Base-by-base conservation (phyloP, 2,888 invertebrate genomes). In the Trypoxylon attenuatum region DNA sequence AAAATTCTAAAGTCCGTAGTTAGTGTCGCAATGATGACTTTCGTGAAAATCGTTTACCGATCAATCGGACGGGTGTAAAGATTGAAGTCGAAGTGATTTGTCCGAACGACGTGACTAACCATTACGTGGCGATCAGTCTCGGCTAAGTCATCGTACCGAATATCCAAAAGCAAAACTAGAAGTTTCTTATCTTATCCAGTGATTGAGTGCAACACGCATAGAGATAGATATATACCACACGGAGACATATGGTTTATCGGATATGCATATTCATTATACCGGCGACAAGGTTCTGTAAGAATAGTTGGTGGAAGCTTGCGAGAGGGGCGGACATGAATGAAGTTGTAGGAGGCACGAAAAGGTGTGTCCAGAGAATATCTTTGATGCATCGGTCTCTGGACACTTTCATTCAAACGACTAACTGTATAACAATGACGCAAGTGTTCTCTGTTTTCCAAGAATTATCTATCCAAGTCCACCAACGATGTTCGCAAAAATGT, bases 321-420 rank as follows among this genome's bases (percentile, higher is more conserved):
- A 21, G 38, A 16, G 27, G 29, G 38, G n/a, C 15, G 15, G 23
- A 16, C n/a, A 55, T 72, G 56, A 68, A 68, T 58, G 59, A 60
- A 63, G 53, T 61, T 71, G 63, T 46, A 64, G 56, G 51, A 56
- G 60, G 57, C 60, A 57, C 39, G 38, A 52, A n/a, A n/a, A 67
- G 54, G 46, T 43, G 46, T 60, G 53, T 61, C 58, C 22, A 39
- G 21, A 56, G 33, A 41, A 56, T n/a, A 49, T 69, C 45, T 45
- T 25, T 15, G n/a, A 8, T 25, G 16, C 19, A 10, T 1, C 10
- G 3, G 38, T 47, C 13, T 13, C 16, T 41, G 5, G 41, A 15
- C 8, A 4, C 33, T 33, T 33, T 33, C n/a, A n/a, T n/a, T n/a
- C n/a, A n/a, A n/a, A n/a, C n/a, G n/a, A n/a, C n/a, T n/a, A n/a